Evolutionary conservation across 2,888 invertebrate genomes (phyloP), one percentile per base, ranked within the genome.

Genomic region (Drosophila kanekoi): DNA sequence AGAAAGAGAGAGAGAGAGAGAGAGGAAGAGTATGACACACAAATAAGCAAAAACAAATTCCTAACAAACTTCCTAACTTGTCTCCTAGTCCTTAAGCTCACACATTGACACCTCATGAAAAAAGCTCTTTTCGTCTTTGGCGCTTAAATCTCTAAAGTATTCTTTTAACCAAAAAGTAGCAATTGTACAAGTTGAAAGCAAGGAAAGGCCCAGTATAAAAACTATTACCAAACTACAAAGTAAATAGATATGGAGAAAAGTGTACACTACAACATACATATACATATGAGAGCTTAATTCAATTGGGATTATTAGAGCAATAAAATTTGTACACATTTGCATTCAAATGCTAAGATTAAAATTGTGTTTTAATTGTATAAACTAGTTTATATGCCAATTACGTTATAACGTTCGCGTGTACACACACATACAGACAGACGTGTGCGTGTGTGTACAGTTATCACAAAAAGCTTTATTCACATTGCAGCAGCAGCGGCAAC

Each of bases 161-260:
- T 41, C 32, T n/a, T 18, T 54, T 44, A 54, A 35, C 16, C 28
- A 28, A 28, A 33, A 33, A 32, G 20, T 58, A 40, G 47, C 62
- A 76, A 57, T 44, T 63, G 72, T 76, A 76, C 72, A 75, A 75
- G 75, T 75, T 77, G 67, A 77, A 67, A 77, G 78, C 71, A 74
- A 66, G 56, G 61, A 58, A 72, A 65, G 72, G 62, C 63, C 71
- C 71, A 73, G 38, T 63, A 45, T 56, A 52, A 70, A 44, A 62
- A 72, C 62, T 73, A 64, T 77, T 65, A 76, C 62, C 67, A 75
- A 71, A 76, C 72, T 76, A 75, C 75, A 72, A 72, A 72, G 68
- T 76, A 76, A 68, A 63, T 72, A 72, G 35, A 59, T 56, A 43
- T 54, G 32, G 23, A 52, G 59, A 64, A 66, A 65, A 49, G 57